These are phyloP conservation scores for Nothobranchius furzeri DNA, from an alignment of 2,113 vertebrate genomes.

Conservation along the genomic window DNA sequence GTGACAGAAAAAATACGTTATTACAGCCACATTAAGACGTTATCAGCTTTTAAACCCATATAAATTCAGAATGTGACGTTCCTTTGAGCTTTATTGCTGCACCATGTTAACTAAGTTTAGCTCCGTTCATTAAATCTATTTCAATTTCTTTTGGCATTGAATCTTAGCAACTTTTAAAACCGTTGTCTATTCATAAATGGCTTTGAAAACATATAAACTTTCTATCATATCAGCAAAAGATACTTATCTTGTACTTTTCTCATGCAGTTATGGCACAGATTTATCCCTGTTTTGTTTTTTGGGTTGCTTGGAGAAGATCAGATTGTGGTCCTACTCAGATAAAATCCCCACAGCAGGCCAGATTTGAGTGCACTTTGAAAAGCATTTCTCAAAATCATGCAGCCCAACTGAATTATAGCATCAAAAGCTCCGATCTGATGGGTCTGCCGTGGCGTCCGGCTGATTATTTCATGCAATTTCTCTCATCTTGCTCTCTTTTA, in stretches of 20 bases:
- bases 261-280: constrained; percentile 6
- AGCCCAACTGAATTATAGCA: constrained; percentile 20
- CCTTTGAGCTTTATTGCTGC: neutral
- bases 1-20: neutral
- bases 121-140: no score
- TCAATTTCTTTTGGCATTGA: no score
- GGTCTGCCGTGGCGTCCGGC: constrained; percentile 14
- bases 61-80: neutral
- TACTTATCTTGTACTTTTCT: constrained; percentile 1
- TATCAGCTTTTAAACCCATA: neutral
- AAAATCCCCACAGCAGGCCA: constrained; percentile 3
- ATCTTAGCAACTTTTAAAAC: no score
- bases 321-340: neutral
- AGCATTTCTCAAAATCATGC: constrained; percentile 22
- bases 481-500: constrained; percentile 31
- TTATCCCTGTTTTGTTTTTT: constrained; percentile 12
- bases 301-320: constrained; percentile 17
- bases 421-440: constrained; percentile 28
- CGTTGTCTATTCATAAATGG: no score
- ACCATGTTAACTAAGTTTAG: neutral
- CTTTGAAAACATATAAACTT: constrained; percentile 4
- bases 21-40: neutral
- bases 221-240: neutral
- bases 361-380: constrained; percentile 19
- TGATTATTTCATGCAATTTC: constrained; percentile 14